These are phyloP conservation scores for Strigops habroptila DNA, from an alignment of 2,113 vertebrate genomes.

Conservation along the genomic window DNA sequence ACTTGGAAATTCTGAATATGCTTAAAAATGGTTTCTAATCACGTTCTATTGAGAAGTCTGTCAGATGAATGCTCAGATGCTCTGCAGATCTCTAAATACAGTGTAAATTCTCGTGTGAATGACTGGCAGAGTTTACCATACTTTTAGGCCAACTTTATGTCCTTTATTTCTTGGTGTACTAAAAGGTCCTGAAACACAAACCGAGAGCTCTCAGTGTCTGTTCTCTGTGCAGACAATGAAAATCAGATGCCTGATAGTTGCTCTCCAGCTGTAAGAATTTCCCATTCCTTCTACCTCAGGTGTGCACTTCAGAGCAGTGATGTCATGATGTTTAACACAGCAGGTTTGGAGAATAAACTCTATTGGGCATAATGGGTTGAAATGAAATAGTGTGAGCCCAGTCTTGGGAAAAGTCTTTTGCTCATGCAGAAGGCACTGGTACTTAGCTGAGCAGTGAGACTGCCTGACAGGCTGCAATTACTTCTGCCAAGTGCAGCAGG, in stretches of 20 bases:
- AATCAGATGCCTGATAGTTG: fast-evolving
- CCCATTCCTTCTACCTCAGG: neutral
- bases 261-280: neutral
- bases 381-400: neutral
- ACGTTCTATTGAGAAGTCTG: neutral
- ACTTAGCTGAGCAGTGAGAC: neutral
- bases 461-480: constrained; percentile 58
- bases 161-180: neutral
- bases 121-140: neutral
- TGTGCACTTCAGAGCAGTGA: neutral
- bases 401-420: neutral
- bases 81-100: neutral
- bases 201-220: neutral
- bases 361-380: neutral
- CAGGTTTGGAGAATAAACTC: neutral
- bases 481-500: constrained; percentile 37
- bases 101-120: neutral
- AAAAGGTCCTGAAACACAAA: neutral
- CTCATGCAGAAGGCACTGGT: neutral
- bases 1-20: neutral
- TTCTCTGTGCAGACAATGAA: neutral
- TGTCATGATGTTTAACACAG: neutral
- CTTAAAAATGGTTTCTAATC: neutral
- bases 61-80: neutral
- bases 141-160: neutral